phyloP scores from a whole-genome alignment of 2,888 invertebrate genomes.

The Rhagophthalmus giganteus region DNA sequence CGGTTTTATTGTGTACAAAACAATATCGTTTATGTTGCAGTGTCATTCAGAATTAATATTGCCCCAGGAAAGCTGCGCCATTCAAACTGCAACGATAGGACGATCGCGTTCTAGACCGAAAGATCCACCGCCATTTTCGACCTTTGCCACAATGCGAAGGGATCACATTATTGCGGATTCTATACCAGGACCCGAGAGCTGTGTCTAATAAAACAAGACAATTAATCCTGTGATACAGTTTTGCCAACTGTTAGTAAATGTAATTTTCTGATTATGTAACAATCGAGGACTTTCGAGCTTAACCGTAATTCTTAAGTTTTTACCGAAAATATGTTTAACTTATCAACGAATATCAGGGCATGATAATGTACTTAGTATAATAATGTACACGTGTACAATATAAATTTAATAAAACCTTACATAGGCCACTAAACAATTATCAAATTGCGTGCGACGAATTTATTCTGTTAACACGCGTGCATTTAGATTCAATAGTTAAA shows the following conservation, averaged over 20 bases:
- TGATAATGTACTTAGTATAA: slow-evolving; percentile 26
- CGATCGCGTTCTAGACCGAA: slow-evolving; percentile 48
- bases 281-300: slow-evolving; percentile 41
- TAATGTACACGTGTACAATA: slow-evolving; percentile 30
- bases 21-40: slow-evolving; percentile 27
- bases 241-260: slow-evolving; percentile 25
- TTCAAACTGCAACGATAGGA: slow-evolving; percentile 46
- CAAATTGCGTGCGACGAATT: too few species aligned
- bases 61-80: slow-evolving; percentile 43
- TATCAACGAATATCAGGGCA: slow-evolving; percentile 37
- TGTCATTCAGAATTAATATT: slow-evolving; percentile 37
- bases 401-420: slow-evolving; percentile 16
- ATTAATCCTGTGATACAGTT: slow-evolving; percentile 29
- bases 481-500: too few species aligned
- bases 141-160: slow-evolving; percentile 65
- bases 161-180: slow-evolving; percentile 82
- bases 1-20: slow-evolving; percentile 1
- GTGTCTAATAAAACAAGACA: slow-evolving; percentile 64
- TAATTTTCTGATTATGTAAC: slow-evolving; percentile 32
- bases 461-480: too few species aligned
- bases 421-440: too few species aligned
- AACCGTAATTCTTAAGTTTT: slow-evolving; percentile 29
- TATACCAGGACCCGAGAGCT: slow-evolving; percentile 86
- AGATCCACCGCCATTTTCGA: slow-evolving; percentile 57
- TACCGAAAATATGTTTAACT: slow-evolving; percentile 17